phyloP scores from a whole-genome alignment of 2,888 invertebrate species.

The Mantis religiosa region DNA sequence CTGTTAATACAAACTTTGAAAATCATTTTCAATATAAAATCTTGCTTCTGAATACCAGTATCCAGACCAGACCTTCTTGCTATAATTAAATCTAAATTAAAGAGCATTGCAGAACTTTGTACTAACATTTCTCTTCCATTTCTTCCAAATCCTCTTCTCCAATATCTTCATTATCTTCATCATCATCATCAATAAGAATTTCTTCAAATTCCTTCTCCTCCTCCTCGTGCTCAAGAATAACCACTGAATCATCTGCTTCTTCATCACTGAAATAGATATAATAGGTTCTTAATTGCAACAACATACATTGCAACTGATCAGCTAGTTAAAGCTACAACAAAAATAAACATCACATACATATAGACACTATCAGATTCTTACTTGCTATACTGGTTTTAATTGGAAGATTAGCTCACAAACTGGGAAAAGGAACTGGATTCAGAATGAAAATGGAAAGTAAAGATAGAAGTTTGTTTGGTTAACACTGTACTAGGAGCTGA shows the following conservation, averaged over 20 bases:
- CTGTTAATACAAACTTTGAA: too few species aligned
- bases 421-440: too few species aligned
- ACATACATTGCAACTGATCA: background rate
- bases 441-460: too few species aligned
- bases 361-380: background rate
- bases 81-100: too few species aligned
- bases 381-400: background rate
- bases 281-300: too few species aligned
- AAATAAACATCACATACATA: background rate
- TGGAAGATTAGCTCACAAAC: too few species aligned
- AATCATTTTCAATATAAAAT: too few species aligned
- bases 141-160: slow-evolving; percentile 27
- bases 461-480: too few species aligned
- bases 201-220: slow-evolving; percentile 24
- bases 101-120: background rate
- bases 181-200: slow-evolving; percentile 28
- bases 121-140: slow-evolving; percentile 23
- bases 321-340: background rate
- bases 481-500: too few species aligned
- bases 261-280: background rate
- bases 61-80: too few species aligned
- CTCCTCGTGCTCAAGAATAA: slow-evolving; percentile 15
- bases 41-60: too few species aligned
- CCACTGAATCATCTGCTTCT: slow-evolving; percentile 26
- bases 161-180: slow-evolving; percentile 30